Evolutionary conservation across 1,140 invertebrate species (phyloP).

Genomic region (Drosophila lacteicornis): DNA sequence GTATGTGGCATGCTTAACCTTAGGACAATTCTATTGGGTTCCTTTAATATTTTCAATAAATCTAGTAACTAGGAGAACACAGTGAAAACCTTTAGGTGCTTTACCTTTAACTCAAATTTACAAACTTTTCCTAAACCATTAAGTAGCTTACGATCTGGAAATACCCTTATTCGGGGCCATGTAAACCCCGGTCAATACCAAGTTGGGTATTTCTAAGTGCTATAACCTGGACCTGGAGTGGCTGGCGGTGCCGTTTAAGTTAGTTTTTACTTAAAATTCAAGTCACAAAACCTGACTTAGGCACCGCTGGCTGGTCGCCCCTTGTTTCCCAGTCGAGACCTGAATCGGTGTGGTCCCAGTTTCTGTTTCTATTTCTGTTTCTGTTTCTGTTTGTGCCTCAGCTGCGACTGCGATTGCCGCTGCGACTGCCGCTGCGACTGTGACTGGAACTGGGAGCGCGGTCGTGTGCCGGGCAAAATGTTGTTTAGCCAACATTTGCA

Average conservation of each 20-base stretch:
- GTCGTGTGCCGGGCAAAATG: constrained; percentile 68
- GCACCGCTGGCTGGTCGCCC: constrained; percentile 10
- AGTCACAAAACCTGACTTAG: constrained; percentile 49
- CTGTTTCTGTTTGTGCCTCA: constrained; percentile 44
- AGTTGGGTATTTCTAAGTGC: constrained; percentile 34
- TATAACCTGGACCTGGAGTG: constrained; percentile 23
- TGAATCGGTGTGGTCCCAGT: constrained; percentile 55
- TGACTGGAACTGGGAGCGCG: constrained; percentile 19
- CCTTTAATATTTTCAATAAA: too few relatives aligned
- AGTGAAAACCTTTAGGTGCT: too few relatives aligned
- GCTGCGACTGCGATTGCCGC: constrained; percentile 47
- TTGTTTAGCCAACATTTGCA: constrained; percentile 80
- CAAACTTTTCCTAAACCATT: constrained; percentile 1
- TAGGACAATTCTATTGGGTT: too few relatives aligned
- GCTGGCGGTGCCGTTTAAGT: constrained; percentile 31
- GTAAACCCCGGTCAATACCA: constrained; percentile 21
- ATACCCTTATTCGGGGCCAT: constrained; percentile 18
- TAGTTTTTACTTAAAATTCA: constrained; percentile 56
- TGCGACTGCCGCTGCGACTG: constrained; percentile 19
- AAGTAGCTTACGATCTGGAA: constrained; percentile 6
- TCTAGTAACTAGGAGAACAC: too few relatives aligned
- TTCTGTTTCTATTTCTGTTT: constrained; percentile 31
- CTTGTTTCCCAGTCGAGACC: constrained; percentile 18
- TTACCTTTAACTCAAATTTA: too few relatives aligned
- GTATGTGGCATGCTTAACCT: too few relatives aligned